phyloP scores from a whole-genome alignment of 2,888 invertebrate genomes.

The Platycheirus albimanus region DNA sequence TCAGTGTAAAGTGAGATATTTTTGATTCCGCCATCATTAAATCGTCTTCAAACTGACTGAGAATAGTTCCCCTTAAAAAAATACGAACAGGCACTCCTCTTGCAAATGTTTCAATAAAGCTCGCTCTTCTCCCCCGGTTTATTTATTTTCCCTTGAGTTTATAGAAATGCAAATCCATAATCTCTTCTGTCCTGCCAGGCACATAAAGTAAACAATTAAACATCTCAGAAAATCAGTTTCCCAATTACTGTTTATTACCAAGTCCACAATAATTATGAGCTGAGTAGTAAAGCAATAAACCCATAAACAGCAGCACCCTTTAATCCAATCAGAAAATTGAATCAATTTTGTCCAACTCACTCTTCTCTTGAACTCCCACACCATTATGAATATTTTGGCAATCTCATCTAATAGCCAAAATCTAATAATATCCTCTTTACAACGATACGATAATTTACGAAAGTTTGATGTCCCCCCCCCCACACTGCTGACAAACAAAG shows the following conservation, averaged over 20 bases:
- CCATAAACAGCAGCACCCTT: slow-evolving; percentile 34
- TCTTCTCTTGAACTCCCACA: neutral
- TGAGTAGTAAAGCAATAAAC: slow-evolving; percentile 15
- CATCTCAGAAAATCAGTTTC: too few relatives aligned
- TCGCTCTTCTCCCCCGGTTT: too few relatives aligned
- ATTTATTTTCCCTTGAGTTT: too few relatives aligned
- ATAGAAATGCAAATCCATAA: too few relatives aligned
- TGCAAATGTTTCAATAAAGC: too few relatives aligned
- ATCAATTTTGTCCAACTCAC: slow-evolving; percentile 25
- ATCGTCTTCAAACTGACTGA: too few relatives aligned
- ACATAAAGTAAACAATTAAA: too few relatives aligned
- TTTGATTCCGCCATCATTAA: too few relatives aligned
- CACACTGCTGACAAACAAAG: neutral
- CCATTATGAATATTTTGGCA: neutral
- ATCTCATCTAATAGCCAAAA: slow-evolving; percentile 46
- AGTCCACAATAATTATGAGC: slow-evolving; percentile 5
- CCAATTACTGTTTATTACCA: slow-evolving; percentile 9
- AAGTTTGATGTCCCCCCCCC: slow-evolving; percentile 13
- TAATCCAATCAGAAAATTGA: slow-evolving; percentile 52
- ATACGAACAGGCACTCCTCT: too few relatives aligned
- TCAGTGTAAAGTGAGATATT: too few relatives aligned
- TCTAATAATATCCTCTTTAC: slow-evolving; percentile 60
- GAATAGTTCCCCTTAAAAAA: too few relatives aligned
- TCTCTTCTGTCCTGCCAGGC: too few relatives aligned
- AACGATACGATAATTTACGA: slow-evolving; percentile 50